A percentile compares a stretch with the other conserved stretches of the same genome.
These are phyloP conservation scores for Galago senegalensis DNA, from an alignment of 2,797 vertebrate genomes.

Conservation along the genomic window DNA sequence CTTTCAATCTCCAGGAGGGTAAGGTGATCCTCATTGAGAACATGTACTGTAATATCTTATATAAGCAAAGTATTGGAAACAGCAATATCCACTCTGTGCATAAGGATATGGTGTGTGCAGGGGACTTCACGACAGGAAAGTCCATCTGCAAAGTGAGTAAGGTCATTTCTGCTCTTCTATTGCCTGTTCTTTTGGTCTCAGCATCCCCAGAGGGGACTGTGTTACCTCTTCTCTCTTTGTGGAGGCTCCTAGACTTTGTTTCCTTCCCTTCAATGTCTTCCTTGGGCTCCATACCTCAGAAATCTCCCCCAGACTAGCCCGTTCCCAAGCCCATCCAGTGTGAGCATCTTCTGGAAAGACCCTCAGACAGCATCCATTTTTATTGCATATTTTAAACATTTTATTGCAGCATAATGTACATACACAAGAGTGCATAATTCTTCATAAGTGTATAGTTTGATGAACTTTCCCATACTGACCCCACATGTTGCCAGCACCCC, in stretches of 20 bases:
- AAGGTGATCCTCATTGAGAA: conserved; percentile 70
- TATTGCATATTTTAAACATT: not conserved
- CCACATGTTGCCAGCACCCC: not conserved
- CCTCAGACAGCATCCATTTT: not conserved
- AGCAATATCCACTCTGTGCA: not conserved
- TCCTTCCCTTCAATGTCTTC: not conserved
- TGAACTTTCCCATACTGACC: not conserved
- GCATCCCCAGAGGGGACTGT: not conserved
- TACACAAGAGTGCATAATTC: not conserved
- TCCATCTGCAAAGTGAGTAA: conserved; percentile 75
- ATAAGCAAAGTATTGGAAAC: not conserved
- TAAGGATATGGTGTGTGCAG: conserved; percentile 74
- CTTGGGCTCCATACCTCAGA: not conserved
- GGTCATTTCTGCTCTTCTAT: not conserved
- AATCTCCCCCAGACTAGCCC: not conserved
- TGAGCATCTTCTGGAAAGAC: not conserved
- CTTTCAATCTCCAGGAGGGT: conserved; percentile 76
- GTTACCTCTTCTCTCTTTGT: not conserved
- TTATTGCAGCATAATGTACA: not conserved
- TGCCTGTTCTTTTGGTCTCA: not conserved
- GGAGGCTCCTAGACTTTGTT: not conserved
- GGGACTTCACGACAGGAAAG: conserved; percentile 54
- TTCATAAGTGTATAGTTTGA: not conserved
- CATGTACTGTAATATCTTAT: conserved; percentile 69
- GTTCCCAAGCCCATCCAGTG: not conserved